Percentiles rank a stretch among this genome's conserved stretches.
These are phyloP conservation scores for Venturia canescens DNA, from an alignment of 1,140 invertebrate species.

Conservation along the genomic window DNA sequence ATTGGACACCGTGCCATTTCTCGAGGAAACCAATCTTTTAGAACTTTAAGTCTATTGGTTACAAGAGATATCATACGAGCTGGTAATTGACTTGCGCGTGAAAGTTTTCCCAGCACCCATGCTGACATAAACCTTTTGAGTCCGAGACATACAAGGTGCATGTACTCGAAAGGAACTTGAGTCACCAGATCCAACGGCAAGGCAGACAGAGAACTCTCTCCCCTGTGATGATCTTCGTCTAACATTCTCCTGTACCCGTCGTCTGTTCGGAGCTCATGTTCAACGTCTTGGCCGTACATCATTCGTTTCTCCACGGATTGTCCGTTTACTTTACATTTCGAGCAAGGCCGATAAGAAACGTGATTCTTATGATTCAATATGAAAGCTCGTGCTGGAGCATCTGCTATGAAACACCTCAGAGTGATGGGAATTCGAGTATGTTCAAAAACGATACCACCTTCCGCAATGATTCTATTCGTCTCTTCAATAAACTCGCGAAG, in stretches of 20 bases:
- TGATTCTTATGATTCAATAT: slow-evolving; percentile 44
- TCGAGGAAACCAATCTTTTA: slow-evolving; percentile 43
- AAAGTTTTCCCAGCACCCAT: slow-evolving; percentile 46
- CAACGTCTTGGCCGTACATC: not conserved
- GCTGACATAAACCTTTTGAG: slow-evolving; percentile 50
- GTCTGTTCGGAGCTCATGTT: slow-evolving; percentile 45
- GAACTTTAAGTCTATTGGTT: slow-evolving; percentile 20
- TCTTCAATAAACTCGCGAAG: slow-evolving; percentile 41
- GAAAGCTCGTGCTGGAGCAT: slow-evolving; percentile 44
- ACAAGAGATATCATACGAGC: not conserved
- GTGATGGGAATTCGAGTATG: slow-evolving; percentile 1
- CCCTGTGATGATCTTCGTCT: slow-evolving; percentile 53
- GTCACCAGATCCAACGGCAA: slow-evolving; percentile 53
- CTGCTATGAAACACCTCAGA: slow-evolving; percentile 46
- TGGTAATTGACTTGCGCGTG: not conserved
- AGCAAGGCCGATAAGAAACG: slow-evolving; percentile 29
- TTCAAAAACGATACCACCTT: not conserved
- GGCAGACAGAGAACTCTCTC: slow-evolving; percentile 43
- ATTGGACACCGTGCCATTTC: slow-evolving; percentile 53
- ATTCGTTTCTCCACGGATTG: not conserved
- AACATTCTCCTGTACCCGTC: slow-evolving; percentile 44
- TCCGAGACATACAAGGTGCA: slow-evolving; percentile 55
- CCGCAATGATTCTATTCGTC: slow-evolving; percentile 14
- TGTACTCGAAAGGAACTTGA: slow-evolving; percentile 55
- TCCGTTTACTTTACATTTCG: slow-evolving; percentile 43